Percentiles rank a stretch among this genome's conserved stretches.
Evolutionary conservation across 92 coral and sea anemone genomes (phyloP).

Genomic region (Blastomussa wellsi): DNA sequence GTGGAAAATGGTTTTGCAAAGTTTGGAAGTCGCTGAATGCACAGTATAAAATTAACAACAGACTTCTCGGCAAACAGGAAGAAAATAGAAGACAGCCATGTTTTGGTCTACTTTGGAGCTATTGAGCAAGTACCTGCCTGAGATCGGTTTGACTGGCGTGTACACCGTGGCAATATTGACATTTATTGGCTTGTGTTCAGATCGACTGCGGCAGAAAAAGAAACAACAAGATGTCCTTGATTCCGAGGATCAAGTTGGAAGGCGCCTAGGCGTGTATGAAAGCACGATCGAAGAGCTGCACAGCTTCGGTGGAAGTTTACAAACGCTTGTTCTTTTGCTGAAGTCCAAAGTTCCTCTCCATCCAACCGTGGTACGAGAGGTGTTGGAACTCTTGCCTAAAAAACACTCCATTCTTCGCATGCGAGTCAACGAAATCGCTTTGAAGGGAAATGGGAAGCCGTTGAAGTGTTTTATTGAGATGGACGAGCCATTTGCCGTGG

Average conservation of each 20-base stretch:
- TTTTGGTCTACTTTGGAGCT: constrained; percentile 61
- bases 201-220: constrained; percentile 28
- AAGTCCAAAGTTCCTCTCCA: constrained; percentile 41
- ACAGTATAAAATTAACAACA: neutral
- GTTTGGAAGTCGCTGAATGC: neutral
- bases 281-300: constrained; percentile 57
- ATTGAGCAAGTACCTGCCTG: constrained; percentile 55
- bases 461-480: constrained; percentile 54
- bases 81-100: neutral
- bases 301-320: constrained; percentile 58
- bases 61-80: neutral
- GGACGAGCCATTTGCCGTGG: constrained; percentile 53
- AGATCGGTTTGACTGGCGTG: constrained; percentile 66
- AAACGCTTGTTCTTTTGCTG: constrained; percentile 49
- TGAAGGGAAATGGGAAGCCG: constrained; percentile 29
- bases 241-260: constrained; percentile 25
- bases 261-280: constrained; percentile 52
- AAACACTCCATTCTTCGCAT: constrained; percentile 63
- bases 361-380: constrained; percentile 37
- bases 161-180: constrained; percentile 64
- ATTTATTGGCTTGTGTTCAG: constrained; percentile 41
- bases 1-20: neutral
- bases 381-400: constrained; percentile 50
- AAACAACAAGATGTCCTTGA: constrained; percentile 17
- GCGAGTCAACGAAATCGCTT: constrained; percentile 41